Percentiles rank a stretch among this genome's conserved stretches.
Conservation (phyloP, 2,113 vertebrate species). For the Mastomys natalensis region DNA sequence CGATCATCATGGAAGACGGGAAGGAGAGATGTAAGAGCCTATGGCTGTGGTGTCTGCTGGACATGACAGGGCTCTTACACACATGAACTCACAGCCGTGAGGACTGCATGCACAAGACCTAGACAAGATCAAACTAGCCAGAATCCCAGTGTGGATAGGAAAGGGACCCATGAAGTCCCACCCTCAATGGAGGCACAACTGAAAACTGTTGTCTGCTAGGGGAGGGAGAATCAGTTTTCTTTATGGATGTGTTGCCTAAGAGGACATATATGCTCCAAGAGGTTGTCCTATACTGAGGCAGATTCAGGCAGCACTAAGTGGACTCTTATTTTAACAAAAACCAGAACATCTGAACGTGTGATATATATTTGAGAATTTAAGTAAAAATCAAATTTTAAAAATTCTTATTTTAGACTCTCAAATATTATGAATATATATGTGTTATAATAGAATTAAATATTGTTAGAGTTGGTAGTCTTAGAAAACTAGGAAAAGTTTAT, state of each 20-base stretch:
- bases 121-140: not conserved
- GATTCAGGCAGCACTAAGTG: not conserved
- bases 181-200: not conserved
- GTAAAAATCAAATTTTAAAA: not conserved
- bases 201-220: not conserved
- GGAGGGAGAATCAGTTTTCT: not conserved
- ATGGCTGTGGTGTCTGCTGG: not conserved
- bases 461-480: not conserved
- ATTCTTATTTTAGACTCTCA: conserved; percentile 16
- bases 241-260: not conserved
- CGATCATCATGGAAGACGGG: not conserved
- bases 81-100: not conserved
- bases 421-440: not conserved
- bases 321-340: not conserved
- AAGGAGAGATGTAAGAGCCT: not conserved
- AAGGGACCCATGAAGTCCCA: not conserved
- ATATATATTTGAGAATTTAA: not conserved
- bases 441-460: conserved; percentile 6
- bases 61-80: not conserved
- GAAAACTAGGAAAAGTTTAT: conserved; percentile 4
- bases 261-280: not conserved
- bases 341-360: not conserved
- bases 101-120: not conserved
- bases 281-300: not conserved
- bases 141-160: not conserved